These are phyloP conservation scores for Pachymerium ferrugineum DNA, from an alignment of 2,888 invertebrate species.

Conservation along the genomic window DNA sequence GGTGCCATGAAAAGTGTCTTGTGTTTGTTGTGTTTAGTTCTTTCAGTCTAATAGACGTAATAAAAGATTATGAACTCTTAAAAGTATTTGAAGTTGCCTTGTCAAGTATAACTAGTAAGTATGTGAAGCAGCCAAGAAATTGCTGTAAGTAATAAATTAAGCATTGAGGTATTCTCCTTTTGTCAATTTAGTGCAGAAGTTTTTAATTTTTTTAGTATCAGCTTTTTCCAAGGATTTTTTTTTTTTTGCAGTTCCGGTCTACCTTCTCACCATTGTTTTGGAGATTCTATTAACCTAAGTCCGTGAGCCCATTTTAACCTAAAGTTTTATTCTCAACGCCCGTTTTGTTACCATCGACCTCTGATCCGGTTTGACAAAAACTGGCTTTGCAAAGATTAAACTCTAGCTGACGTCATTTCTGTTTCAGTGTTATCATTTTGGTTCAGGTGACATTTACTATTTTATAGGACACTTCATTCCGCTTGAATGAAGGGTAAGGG, in stretches of 20 bases:
- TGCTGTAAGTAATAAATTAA: no score
- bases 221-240: neutral
- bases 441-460: neutral
- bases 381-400: slow-evolving; percentile 2
- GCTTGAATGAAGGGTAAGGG: no score
- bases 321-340: neutral
- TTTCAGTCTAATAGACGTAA: neutral
- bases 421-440: neutral
- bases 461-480: neutral
- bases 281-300: neutral
- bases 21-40: neutral
- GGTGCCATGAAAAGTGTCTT: neutral
- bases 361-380: slow-evolving; percentile 13
- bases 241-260: neutral
- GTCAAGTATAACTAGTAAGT: no score
- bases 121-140: no score
- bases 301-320: slow-evolving; percentile 19
- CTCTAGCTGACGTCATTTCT: slow-evolving; percentile 6
- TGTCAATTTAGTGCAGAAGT: no score
- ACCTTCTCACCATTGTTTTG: slow-evolving; percentile 7
- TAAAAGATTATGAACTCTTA: no score
- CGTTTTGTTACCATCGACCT: slow-evolving; percentile 17
- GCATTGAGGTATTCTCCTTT: no score
- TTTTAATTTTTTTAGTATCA: no score
- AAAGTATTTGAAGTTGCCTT: no score